Evolutionary conservation across 2,797 vertebrate genomes (phyloP).

Genomic region (Phrynocephalus vlangalii): DNA sequence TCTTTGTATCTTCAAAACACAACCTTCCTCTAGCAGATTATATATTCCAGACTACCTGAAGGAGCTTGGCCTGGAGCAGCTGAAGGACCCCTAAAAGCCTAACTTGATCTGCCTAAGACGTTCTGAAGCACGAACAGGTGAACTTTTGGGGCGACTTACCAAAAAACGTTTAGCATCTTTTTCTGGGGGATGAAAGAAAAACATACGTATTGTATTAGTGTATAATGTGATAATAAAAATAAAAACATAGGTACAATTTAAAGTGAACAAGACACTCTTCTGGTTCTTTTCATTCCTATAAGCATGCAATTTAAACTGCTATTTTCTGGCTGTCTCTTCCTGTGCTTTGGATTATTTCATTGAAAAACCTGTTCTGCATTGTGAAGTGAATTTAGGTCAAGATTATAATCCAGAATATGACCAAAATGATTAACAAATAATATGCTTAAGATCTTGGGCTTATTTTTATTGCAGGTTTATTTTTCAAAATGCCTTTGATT

Average conservation of each 20-base stretch:
- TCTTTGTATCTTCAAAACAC: too few species aligned
- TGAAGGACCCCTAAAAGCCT: too few species aligned
- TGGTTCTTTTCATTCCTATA: neutral
- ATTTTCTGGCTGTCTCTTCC: neutral
- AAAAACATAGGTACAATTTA: neutral
- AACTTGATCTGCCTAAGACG: too few species aligned
- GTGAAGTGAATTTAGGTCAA: neutral
- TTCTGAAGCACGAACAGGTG: too few species aligned
- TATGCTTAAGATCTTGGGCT: neutral
- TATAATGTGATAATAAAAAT: neutral
- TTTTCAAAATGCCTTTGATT: neutral
- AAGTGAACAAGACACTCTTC: neutral
- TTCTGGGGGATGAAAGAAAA: neutral
- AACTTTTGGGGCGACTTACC: conserved; percentile 19
- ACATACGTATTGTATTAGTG: neutral
- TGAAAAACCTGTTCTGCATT: neutral
- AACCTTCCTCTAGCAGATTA: too few species aligned
- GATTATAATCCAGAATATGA: neutral
- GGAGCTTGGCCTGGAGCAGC: too few species aligned
- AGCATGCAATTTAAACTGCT: neutral
- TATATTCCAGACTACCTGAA: too few species aligned
- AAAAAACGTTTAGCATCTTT: neutral
- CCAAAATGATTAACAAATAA: neutral
- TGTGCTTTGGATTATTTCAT: neutral
- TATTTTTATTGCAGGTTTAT: neutral